Conservation (phyloP, 2,797 vertebrate genomes). For the Mormyrus proboscirostris region DNA sequence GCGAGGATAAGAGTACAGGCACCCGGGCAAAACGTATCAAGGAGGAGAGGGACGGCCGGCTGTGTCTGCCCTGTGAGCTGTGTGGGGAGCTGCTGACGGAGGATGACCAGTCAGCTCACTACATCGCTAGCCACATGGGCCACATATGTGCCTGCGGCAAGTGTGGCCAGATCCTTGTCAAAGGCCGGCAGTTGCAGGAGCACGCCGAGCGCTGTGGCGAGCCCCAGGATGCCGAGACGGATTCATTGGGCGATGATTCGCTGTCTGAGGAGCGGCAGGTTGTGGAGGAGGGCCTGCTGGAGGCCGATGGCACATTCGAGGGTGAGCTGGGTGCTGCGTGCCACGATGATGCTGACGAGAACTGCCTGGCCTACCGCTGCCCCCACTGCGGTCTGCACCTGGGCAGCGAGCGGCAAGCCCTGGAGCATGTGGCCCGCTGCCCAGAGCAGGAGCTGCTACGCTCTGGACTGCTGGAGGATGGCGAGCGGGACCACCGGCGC, state of each 20-base stretch:
- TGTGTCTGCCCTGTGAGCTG: slow-evolving; percentile 72
- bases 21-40: slow-evolving; percentile 52
- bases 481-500: slow-evolving; percentile 82
- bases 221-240: slow-evolving; percentile 74
- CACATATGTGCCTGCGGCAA: slow-evolving; percentile 95
- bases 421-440: slow-evolving; percentile 85
- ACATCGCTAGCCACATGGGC: slow-evolving; percentile 90
- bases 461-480: slow-evolving; percentile 69
- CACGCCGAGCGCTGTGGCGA: slow-evolving; percentile 90
- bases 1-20: slow-evolving; percentile 46
- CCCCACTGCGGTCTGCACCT: slow-evolving; percentile 85
- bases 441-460: slow-evolving; percentile 84
- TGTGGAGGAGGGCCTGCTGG: slow-evolving; percentile 75
- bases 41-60: slow-evolving; percentile 51
- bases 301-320: slow-evolving; percentile 53
- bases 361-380: slow-evolving; percentile 75
- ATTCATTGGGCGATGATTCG: slow-evolving; percentile 66
- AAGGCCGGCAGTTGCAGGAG: slow-evolving; percentile 91
- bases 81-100: slow-evolving; percentile 78
- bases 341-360: slow-evolving; percentile 62
- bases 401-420: slow-evolving; percentile 78
- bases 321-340: slow-evolving; percentile 63
- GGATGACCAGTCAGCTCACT: slow-evolving; percentile 85
- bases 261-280: slow-evolving; percentile 70
- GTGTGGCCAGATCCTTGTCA: slow-evolving; percentile 91